phyloP scores from a whole-genome alignment of 2,113 vertebrate species.

The Osmerus mordax region DNA sequence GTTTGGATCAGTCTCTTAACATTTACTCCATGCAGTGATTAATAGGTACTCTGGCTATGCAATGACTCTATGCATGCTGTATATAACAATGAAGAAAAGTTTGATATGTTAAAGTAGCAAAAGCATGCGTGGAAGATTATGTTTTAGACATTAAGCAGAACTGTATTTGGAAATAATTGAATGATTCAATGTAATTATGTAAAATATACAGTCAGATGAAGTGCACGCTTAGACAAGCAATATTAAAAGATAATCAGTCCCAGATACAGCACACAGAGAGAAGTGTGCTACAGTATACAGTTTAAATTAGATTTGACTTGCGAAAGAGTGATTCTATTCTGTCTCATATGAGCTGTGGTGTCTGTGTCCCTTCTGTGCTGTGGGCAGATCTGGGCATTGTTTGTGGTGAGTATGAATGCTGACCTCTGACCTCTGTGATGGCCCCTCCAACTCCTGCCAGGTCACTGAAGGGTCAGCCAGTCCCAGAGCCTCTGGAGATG shows the following conservation, averaged over 20 bases:
- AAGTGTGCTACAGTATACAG: slow-evolving; percentile 13
- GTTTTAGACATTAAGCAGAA: no score
- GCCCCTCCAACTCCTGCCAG: slow-evolving; percentile 82
- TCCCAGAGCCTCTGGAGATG: slow-evolving; percentile 73
- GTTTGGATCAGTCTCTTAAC: slow-evolving; percentile 55
- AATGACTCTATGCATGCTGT: neutral
- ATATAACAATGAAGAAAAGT: neutral
- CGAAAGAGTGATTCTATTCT: slow-evolving; percentile 40
- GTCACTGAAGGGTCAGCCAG: slow-evolving; percentile 89
- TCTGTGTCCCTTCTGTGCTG: slow-evolving; percentile 67
- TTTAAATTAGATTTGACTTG: slow-evolving; percentile 15
- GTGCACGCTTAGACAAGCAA: no score
- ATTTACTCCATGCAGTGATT: slow-evolving; percentile 59
- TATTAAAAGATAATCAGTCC: no score
- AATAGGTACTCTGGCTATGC: slow-evolving; percentile 36
- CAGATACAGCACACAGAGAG: no score
- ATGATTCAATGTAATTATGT: no score
- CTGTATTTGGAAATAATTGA: no score
- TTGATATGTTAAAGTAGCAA: no score
- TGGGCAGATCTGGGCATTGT: slow-evolving; percentile 84
- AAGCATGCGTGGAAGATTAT: neutral
- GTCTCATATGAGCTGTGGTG: slow-evolving; percentile 57
- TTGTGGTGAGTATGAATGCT: slow-evolving; percentile 83
- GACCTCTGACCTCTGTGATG: slow-evolving; percentile 85
- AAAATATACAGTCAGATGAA: no score